These are phyloP conservation scores for Plectus sambesii DNA, from an alignment of 1,140 invertebrate species.

Conservation along the genomic window DNA sequence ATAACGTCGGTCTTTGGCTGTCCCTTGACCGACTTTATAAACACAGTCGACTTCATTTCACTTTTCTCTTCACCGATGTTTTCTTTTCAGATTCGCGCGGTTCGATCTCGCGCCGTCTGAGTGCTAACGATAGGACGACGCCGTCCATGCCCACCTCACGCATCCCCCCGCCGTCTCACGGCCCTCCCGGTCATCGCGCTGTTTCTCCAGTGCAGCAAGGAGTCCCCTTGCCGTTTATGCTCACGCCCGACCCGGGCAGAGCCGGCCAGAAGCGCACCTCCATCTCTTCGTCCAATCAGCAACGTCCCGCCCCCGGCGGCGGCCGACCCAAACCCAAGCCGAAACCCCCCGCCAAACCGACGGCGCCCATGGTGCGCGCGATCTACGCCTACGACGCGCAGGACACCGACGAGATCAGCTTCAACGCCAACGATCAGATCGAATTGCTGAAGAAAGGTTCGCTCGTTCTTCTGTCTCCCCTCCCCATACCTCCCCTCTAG, in stretches of 20 bases:
- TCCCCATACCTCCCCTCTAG: slow-evolving; percentile 1
- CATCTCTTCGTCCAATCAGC: slow-evolving; percentile 23
- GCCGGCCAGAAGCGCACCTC: not conserved
- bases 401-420: slow-evolving; percentile 59
- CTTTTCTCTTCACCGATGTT: too few relatives aligned
- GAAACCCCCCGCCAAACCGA: slow-evolving; percentile 47
- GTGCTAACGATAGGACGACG: too few relatives aligned
- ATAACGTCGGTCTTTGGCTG: too few relatives aligned
- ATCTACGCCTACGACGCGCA: slow-evolving; percentile 59
- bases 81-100: too few relatives aligned
- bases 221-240: too few relatives aligned
- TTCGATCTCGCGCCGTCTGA: too few relatives aligned
- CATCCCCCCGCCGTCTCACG: too few relatives aligned
- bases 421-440: slow-evolving; percentile 57
- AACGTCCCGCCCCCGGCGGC: slow-evolving; percentile 18
- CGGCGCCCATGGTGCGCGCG: slow-evolving; percentile 53
- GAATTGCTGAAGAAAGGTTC: slow-evolving; percentile 59
- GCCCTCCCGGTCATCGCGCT: too few relatives aligned
- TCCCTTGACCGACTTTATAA: too few relatives aligned
- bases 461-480: slow-evolving; percentile 1
- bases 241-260: not conserved
- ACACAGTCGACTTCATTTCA: too few relatives aligned
- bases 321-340: slow-evolving; percentile 45
- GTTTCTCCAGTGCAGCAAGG: too few relatives aligned
- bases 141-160: too few relatives aligned